Base-by-base conservation (phyloP, 2,797 vertebrate genomes). In the Sebastes baramenuke region DNA sequence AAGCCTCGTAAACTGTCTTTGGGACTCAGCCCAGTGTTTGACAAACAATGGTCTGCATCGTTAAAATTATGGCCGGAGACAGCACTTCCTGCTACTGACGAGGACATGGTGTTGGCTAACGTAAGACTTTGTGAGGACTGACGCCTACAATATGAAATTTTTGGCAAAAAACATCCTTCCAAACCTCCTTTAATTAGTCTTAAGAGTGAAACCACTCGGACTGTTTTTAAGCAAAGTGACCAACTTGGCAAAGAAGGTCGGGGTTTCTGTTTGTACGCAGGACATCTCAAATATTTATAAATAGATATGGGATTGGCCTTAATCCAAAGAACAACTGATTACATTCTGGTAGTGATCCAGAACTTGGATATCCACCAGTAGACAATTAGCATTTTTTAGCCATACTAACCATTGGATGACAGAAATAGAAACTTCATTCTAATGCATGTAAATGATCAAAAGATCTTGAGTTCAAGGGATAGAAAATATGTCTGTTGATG, bases 11-110 rank as follows among this genome's bases (percentile, higher is more conserved):
- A 81, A 78, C 69, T 11, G 75, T 56, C 10, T 54, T 72, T 80
- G 73, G 70, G 73, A 75, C 8, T 2, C 18, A 42, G 30, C 20
- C 73, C 67, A 46, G 42, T 12, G 13, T 75, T 67, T 49, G 56
- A 72, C 80, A 89, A 87, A 90, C 87, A 89, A 92, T 90, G 80
- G 77, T 69, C 61, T 32, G 25, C 58, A 34, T 83, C 55, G 34
- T 87, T 84, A 83, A 81, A 83, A 80, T 84, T 64, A 82, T 49
- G 82, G 84, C 77, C 66, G 54, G 73, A 78, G 54, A 72, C 46
- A 32, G 30, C 25, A 68, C 73, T 86, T 92, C 87, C 88, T 86
- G 76, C 7, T 49, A 75, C 70, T 82, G 82, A 77, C 6, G 29
- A 85, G 60, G 54, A 82, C 46, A 65, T 59, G 52, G 58, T 76